A percentile compares a stretch with the other conserved stretches of the same genome.
Evolutionary conservation across 2,888 invertebrate species (phyloP).

Genomic region (Nemapogon koenigi): DNA sequence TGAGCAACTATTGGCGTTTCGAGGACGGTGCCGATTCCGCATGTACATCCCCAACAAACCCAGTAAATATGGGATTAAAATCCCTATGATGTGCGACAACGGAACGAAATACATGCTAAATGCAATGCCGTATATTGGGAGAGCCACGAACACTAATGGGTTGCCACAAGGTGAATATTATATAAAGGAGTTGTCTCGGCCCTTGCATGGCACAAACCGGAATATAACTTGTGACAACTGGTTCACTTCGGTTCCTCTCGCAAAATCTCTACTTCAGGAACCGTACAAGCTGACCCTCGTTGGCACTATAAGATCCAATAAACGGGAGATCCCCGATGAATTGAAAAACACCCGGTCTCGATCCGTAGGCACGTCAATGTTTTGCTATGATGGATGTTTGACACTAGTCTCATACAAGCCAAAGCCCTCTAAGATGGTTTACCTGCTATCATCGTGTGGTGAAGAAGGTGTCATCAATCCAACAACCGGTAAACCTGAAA

Average conservation of each 20-base stretch:
- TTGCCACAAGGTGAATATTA: constrained; percentile 9
- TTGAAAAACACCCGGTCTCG: constrained; percentile 18
- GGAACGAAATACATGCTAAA: constrained; percentile 12
- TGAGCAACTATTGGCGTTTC: constrained; percentile 17
- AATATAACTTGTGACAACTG: constrained; percentile 23
- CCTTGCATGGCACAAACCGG: constrained; percentile 14
- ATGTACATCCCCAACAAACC: constrained; percentile 14
- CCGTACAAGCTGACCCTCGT: constrained; percentile 26
- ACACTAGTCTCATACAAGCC: constrained; percentile 24
- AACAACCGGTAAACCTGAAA: constrained; percentile 16
- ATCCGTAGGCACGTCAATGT: constrained; percentile 22
- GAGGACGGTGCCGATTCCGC: constrained; percentile 16
- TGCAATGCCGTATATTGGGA: constrained; percentile 18
- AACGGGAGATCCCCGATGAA: constrained; percentile 24
- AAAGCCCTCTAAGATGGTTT: constrained; percentile 20
- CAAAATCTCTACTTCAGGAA: constrained; percentile 20
- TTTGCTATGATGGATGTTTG: constrained; percentile 20
- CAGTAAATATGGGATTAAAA: constrained; percentile 11
- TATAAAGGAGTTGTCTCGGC: constrained; percentile 12
- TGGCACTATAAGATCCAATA: constrained; percentile 25
- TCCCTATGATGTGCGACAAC: constrained; percentile 13
- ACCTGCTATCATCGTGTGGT: constrained; percentile 16
- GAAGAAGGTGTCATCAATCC: constrained; percentile 14
- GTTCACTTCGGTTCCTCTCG: constrained; percentile 27
- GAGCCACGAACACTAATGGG: constrained; percentile 19